A percentile compares a stretch with the other conserved stretches of the same genome.
Evolutionary conservation across 2,797 vertebrate genomes (phyloP).

Genomic region (Mormyrops attenuatus): DNA sequence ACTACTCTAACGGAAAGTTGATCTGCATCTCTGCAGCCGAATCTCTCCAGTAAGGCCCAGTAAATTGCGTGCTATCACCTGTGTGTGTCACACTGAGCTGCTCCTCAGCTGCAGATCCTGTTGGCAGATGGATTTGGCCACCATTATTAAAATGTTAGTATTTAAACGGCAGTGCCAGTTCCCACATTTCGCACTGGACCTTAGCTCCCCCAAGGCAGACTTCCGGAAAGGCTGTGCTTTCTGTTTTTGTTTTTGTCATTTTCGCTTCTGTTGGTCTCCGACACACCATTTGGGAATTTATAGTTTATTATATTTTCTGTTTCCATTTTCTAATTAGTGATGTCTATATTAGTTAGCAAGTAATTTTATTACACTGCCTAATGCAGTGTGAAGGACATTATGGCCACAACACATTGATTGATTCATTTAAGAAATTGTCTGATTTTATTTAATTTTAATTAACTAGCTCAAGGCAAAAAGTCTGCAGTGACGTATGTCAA

Average conservation of each 20-base stretch:
- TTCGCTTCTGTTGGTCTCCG: not conserved
- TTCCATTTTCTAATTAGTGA: not conserved
- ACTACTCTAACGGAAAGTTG: not conserved
- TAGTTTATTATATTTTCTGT: not conserved
- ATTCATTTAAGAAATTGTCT: not conserved
- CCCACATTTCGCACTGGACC: not conserved
- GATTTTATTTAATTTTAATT: not conserved
- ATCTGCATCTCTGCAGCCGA: not conserved
- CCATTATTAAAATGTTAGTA: not conserved
- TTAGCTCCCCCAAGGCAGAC: not conserved
- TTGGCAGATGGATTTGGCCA: not conserved
- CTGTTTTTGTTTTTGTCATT: not conserved
- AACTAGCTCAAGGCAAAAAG: constrained; percentile 5
- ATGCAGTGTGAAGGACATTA: constrained; percentile 21
- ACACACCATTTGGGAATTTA: not conserved
- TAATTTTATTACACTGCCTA: not conserved
- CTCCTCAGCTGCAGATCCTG: not conserved
- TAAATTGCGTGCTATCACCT: not conserved
- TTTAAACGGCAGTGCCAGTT: not conserved
- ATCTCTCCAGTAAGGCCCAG: not conserved
- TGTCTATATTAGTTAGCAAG: not conserved
- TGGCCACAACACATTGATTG: not conserved
- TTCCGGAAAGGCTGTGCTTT: not conserved
- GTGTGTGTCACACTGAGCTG: not conserved
- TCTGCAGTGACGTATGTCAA: not conserved